Evolutionary conservation across 1,140 invertebrate genomes (phyloP), one percentile per base, ranked within the genome.

Genomic region (Elysia chlorotica): DNA sequence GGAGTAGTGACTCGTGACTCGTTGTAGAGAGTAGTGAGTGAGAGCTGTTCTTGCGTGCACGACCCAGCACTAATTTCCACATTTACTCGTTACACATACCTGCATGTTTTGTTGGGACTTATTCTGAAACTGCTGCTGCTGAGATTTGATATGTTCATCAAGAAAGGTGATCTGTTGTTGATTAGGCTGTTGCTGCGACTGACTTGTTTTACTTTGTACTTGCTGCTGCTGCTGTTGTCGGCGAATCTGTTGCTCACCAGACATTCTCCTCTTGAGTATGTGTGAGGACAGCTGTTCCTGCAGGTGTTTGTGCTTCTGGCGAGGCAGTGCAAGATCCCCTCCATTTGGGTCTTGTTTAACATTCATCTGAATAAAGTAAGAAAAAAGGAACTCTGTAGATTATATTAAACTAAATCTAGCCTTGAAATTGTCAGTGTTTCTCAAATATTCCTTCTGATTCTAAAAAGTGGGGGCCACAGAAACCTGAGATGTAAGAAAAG

Each of bases 221-320:
- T 78, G 73, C 30, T 77, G 71, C 25, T 61, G 30, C 59, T 73
- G 71, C 65, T 78, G 71, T 41, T 77, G 74, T 5, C 28, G 57
- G 53, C 67, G 71, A 21, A 65, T 57, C 25, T 72, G 73, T 28
- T 72, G 76, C 30, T 73, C 70, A 19, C 56, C 69, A 17, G 73
- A 73, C 37, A 73, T 61, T 37, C 73, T 62, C 36, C 71, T 57
- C 68, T 76, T 70, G 37, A 74, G 69, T 17, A 76, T 65, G 35
- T 80, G 77, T 35, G 74, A 69, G 33, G 74, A 75, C 57, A 79
- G 77, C 48, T 81, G 76, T 38, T 80, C 78, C 56, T 37, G 89
- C 90, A 21, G 93, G 93, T 62, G 93, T 93, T 2, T 93, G 94
- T 62, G 75, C 74, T 75, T 79, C 77, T 70, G 81, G 73, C 57